Conservation (phyloP, 2,797 vertebrate species). For the Emys orbicularis region DNA sequence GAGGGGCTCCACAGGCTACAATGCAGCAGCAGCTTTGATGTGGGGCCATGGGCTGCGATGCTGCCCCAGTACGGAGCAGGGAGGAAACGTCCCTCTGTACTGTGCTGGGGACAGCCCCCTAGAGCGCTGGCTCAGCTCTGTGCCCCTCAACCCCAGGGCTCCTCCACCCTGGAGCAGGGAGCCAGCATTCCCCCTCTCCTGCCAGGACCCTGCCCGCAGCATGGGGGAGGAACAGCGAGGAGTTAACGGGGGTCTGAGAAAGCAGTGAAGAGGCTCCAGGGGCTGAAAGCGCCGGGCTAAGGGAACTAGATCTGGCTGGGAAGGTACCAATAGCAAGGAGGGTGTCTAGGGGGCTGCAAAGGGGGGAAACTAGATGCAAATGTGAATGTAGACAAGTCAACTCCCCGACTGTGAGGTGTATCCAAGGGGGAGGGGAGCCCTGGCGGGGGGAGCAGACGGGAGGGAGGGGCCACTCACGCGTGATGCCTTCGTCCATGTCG, state of each 20-base stretch:
- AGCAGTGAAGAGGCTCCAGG: background rate
- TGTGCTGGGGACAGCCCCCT: background rate
- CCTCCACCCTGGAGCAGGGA: background rate
- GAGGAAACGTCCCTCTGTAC: background rate
- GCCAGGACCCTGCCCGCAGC: no score
- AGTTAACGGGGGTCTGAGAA: background rate
- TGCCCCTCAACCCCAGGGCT: background rate
- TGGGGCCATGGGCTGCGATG: no score
- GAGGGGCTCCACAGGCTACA: no score
- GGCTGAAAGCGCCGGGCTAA: background rate
- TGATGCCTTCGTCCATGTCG: slow-evolving; percentile 93
- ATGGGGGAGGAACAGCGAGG: no score
- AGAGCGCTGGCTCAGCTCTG: background rate
- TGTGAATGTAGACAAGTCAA: background rate
- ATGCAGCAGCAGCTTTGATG: no score
- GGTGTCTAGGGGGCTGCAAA: background rate
- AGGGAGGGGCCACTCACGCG: slow-evolving; percentile 81
- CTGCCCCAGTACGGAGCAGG: no score
- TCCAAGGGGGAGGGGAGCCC: no score
- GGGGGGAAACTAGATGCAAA: background rate
- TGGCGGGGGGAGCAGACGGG: background rate
- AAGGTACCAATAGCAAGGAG: background rate
- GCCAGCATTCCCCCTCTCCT: no score
- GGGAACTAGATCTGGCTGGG: background rate
- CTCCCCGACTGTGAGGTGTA: background rate